Base-by-base conservation (phyloP, 1,140 invertebrate genomes). In the Aphidius gifuensis region DNA sequence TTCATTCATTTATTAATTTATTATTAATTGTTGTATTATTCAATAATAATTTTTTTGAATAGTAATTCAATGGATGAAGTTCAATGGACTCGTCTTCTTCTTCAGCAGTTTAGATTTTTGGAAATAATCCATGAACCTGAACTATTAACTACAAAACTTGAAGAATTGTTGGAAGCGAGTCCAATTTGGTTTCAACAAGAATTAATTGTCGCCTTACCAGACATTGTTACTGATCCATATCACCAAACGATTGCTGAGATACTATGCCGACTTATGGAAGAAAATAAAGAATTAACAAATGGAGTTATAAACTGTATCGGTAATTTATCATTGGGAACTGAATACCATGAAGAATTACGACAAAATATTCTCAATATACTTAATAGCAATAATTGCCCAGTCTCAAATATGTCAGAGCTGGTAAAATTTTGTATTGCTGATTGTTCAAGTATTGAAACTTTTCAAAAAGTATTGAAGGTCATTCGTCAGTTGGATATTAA, bases 41-140 rank as follows among this genome's bases (percentile, higher is more conserved):
- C 16, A 44, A 60, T 43, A 61, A n/a, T 48, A 43, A 43, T 44
- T 58, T 58, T 50, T 66, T 71, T 57, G 4, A 32, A 32, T 39
- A 77, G 76, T 47, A 70, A 73, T 23, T 69, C 70, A 8, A 60
- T 71, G 21, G 71, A 78, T 9, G 66, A 71, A 58, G 57, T 74
- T 11, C 69, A 73, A 9, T 80, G 78, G 79, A 64, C 74, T 6
- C 47, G 58, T 47, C 40, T 64, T 43, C 46, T 80, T 9, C 47
- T 81, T 1, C 73, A 79, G 39, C 75, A 81, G 50, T 73, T 80
- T 45, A 69, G 77, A n/a, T 81, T 79, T 64, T 63, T 81, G 9
- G 76, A 79, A 62, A 48, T 65, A 38, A 66, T 78, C 47, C 49
- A 66, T 5, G 69, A 75, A 63, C 65, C 78, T 7, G 64, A 72